Percentiles rank a stretch among this genome's conserved stretches.
Conservation (phyloP, 2,113 vertebrate species). For the Grammatotria lemairii region DNA sequence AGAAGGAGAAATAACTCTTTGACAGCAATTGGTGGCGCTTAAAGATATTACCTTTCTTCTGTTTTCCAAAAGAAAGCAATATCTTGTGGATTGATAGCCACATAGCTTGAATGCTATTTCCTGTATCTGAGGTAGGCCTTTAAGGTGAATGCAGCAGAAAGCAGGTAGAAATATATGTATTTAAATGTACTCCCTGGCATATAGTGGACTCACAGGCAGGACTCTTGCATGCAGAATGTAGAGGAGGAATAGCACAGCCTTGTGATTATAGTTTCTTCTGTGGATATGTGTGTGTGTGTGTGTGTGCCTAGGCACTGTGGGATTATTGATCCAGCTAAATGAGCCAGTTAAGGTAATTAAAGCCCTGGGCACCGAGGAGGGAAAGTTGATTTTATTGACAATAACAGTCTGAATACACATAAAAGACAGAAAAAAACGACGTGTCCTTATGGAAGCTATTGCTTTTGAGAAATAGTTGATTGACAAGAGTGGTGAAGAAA, state of each 20-base stretch:
- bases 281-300: neutral
- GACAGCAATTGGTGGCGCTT: neutral
- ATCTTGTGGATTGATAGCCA: neutral
- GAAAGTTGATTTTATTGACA: constrained; percentile 57
- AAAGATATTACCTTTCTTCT: neutral
- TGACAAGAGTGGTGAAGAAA: neutral
- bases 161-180: neutral
- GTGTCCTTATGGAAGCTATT: constrained; percentile 16
- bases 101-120: neutral
- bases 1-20: neutral
- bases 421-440: constrained; percentile 25
- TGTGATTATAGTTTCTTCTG: neutral
- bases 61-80: neutral
- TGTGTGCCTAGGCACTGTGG: neutral
- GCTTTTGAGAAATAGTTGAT: constrained; percentile 21
- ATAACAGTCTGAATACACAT: constrained; percentile 40
- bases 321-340: constrained; percentile 60
- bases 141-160: neutral
- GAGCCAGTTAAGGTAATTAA: constrained; percentile 68
- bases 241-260: neutral
- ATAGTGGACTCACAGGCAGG: neutral
- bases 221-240: neutral
- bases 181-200: neutral
- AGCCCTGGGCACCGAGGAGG: constrained; percentile 18
- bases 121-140: neutral